Evolutionary conservation across 2,888 invertebrate species (phyloP).

Genomic region (Erebia epiphron): DNA sequence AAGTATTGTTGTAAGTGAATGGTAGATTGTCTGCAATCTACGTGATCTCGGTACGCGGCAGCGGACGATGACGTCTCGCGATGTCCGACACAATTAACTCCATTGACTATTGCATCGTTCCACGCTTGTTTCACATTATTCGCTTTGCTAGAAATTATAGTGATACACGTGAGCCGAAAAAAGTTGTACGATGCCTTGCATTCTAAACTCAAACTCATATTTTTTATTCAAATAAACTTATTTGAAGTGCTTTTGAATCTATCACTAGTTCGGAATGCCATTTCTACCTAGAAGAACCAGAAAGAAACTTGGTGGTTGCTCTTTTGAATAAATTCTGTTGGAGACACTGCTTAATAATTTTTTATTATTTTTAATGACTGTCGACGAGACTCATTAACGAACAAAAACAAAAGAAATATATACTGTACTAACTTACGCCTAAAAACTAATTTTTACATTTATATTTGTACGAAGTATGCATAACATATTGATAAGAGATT

Average conservation of each 20-base stretch:
- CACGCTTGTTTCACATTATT: conserved; percentile 48
- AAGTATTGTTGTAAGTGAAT: conserved; percentile 45
- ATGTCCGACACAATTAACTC: conserved; percentile 63
- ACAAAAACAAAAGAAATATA: not conserved
- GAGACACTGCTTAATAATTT: too few relatives aligned
- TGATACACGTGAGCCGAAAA: conserved; percentile 38
- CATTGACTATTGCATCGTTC: conserved; percentile 57
- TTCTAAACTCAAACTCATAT: not conserved
- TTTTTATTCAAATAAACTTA: too few relatives aligned
- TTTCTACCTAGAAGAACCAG: too few relatives aligned
- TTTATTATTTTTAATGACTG: not conserved
- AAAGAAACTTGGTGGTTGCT: too few relatives aligned
- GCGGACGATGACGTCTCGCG: conserved; percentile 56
- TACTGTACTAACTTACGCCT: too few relatives aligned
- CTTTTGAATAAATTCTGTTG: too few relatives aligned
- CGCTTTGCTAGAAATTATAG: conserved; percentile 52
- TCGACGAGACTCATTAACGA: not conserved
- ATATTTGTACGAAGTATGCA: too few relatives aligned
- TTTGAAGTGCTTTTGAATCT: too few relatives aligned
- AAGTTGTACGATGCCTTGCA: not conserved
- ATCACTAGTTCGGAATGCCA: too few relatives aligned
- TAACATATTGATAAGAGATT: not conserved
- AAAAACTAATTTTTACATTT: too few relatives aligned
- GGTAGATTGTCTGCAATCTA: conserved; percentile 58
- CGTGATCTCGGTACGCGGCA: conserved; percentile 53